Percentiles rank a stretch among this genome's conserved stretches.
These are phyloP conservation scores for Styela plicata DNA, from an alignment of 23 tunicate genomes.

Conservation along the genomic window DNA sequence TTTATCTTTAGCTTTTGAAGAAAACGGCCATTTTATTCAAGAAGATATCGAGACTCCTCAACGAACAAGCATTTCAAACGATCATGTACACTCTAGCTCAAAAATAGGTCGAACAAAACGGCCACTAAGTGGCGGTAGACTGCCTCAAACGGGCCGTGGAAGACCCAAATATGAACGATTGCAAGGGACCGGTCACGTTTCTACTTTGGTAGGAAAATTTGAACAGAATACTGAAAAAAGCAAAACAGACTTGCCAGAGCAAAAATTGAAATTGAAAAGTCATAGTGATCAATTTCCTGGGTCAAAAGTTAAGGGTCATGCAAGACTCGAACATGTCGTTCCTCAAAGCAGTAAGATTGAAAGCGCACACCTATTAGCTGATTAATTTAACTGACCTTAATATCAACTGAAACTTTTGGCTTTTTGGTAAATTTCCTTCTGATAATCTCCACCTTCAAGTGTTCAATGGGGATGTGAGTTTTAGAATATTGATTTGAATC, in stretches of 20 bases:
- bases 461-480: no score
- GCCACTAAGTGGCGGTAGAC: background rate
- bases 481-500: no score
- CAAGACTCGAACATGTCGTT: background rate
- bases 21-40: background rate
- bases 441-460: no score
- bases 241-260: background rate
- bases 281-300: background rate
- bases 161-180: conserved; percentile 38
- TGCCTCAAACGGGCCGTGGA: conserved; percentile 32
- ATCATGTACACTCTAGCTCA: background rate
- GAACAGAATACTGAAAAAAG: conserved; percentile 20
- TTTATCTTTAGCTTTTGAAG: background rate
- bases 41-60: no score
- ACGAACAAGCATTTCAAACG: no score
- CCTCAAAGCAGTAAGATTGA: background rate
- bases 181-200: conserved; percentile 63
- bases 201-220: conserved; percentile 66
- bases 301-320: background rate
- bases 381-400: no score
- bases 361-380: no score
- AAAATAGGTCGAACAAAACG: background rate
- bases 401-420: no score
- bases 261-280: background rate
- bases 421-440: no score